Evolutionary conservation across 1,140 invertebrate species (phyloP).

Genomic region (Whitmania pigra): DNA sequence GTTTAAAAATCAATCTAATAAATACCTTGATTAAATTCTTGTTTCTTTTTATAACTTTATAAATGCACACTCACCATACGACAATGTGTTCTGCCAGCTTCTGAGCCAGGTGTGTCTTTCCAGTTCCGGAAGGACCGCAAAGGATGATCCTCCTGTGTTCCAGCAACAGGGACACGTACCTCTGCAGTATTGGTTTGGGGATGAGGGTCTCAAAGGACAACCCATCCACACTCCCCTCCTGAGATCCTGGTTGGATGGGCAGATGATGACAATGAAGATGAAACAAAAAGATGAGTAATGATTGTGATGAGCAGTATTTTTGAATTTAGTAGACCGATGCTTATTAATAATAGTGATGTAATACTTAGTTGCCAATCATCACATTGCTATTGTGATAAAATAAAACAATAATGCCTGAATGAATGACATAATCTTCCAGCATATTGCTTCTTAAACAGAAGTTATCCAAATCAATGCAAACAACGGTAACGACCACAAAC

Average conservation of each 20-base stretch:
- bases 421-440: too few relatives aligned
- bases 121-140: slow-evolving; percentile 89
- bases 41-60: too few relatives aligned
- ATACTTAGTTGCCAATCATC: too few relatives aligned
- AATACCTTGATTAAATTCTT: too few relatives aligned
- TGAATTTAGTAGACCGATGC: too few relatives aligned
- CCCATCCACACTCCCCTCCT: slow-evolving; percentile 61
- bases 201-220: slow-evolving; percentile 89
- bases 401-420: too few relatives aligned
- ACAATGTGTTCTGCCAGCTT: slow-evolving; percentile 77
- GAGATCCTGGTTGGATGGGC: not conserved
- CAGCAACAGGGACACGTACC: slow-evolving; percentile 71
- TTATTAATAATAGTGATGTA: too few relatives aligned
- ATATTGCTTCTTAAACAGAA: too few relatives aligned
- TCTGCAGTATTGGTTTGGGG: slow-evolving; percentile 85
- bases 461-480: too few relatives aligned
- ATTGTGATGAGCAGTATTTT: not conserved
- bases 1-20: too few relatives aligned
- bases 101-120: slow-evolving; percentile 89
- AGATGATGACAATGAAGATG: not conserved
- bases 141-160: slow-evolving; percentile 85
- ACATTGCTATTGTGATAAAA: too few relatives aligned
- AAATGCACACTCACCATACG: slow-evolving; percentile 23
- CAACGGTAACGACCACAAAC: too few relatives aligned
- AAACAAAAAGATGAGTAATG: not conserved